These are phyloP conservation scores for Diloba caeruleocephala DNA, from an alignment of 2,888 invertebrate genomes.

Conservation along the genomic window DNA sequence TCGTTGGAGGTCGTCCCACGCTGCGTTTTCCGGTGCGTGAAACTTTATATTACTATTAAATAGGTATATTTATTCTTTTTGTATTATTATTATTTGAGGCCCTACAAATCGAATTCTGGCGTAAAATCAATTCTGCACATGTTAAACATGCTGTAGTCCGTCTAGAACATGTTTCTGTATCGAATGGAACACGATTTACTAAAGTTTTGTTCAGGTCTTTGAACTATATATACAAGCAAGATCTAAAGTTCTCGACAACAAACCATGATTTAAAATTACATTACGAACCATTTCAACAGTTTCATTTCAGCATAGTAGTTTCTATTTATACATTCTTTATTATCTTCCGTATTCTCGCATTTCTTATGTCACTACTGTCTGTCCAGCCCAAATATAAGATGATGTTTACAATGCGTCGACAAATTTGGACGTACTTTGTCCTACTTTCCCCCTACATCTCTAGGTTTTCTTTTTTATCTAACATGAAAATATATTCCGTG, in stretches of 20 bases:
- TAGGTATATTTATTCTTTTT: conserved; percentile 4
- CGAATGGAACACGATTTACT: conserved; percentile 49
- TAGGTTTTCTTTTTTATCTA: no score
- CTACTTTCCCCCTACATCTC: conserved; percentile 38
- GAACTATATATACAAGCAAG: conserved; percentile 35
- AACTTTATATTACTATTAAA: conserved; percentile 3
- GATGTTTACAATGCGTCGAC: conserved; percentile 51
- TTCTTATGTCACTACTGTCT: conserved; percentile 20
- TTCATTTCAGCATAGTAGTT: background rate
- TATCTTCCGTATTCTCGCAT: conserved; percentile 45
- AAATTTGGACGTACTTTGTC: conserved; percentile 50
- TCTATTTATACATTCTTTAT: conserved; percentile 46
- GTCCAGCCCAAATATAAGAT: conserved; percentile 22
- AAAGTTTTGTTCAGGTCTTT: conserved; percentile 49
- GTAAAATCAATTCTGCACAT: conserved; percentile 40
- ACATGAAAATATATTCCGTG: no score
- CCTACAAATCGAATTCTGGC: conserved; percentile 25
- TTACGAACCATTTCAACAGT: conserved; percentile 23
- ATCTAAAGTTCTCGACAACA: conserved; percentile 17
- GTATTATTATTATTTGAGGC: conserved; percentile 9
- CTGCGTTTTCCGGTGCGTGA: no score
- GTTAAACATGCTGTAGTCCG: conserved; percentile 18
- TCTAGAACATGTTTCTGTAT: conserved; percentile 37
- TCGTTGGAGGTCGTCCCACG: no score
- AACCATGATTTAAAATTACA: conserved; percentile 7